Base-by-base conservation (phyloP, 2,888 invertebrate species). In the Phaedon cochleariae region DNA sequence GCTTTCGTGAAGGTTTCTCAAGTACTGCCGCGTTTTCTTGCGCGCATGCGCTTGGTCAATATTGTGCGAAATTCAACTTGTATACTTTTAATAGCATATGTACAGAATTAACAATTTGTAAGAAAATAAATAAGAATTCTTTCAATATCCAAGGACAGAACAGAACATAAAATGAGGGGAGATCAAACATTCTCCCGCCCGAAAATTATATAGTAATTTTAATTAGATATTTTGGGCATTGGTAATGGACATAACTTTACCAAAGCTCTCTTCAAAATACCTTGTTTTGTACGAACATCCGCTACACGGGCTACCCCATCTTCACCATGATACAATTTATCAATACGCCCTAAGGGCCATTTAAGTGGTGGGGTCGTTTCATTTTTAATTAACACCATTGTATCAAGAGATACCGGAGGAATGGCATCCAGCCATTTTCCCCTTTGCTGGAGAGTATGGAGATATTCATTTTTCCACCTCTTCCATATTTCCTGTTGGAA, bases 381-480 rank as follows among this genome's bases (percentile, higher is more conserved):
- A 22, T 46, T 46, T 46, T 45, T 58, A 10, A 58, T 58, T 2
- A 46, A 17, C 15, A 26, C 46, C 41, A 46, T 26, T 5, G 58
- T 58, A 37, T 22, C 58, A 9, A 52, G 17, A 26, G 46, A 17
- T 46, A 21, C 9, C 1, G 3, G 15, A 46, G 26, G 9, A n/a
- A 12, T 58, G 20, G 41, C 26, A 21, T 52, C 29, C 15, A 58
- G 12, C 46, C 12, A 20, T 58, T 58, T 58, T 9, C 45, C 26
- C 45, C 52, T 41, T 46, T 58, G 58, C 9, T 58, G 58, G 17
- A 45, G n/a, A 10, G 7, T 58, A 12, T 58, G 58, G n/a, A 58
- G 10, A 10, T 45, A 58, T 45, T 22, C 45, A 22, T 29, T 29
- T 22, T 12, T 22, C 4, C 17, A 45, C n/a, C 45, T n/a, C 20